A percentile compares a stretch with the other conserved stretches of the same genome.
phyloP scores from a whole-genome alignment of 2,797 vertebrate genomes.

The Hoplostethus mediterraneus region DNA sequence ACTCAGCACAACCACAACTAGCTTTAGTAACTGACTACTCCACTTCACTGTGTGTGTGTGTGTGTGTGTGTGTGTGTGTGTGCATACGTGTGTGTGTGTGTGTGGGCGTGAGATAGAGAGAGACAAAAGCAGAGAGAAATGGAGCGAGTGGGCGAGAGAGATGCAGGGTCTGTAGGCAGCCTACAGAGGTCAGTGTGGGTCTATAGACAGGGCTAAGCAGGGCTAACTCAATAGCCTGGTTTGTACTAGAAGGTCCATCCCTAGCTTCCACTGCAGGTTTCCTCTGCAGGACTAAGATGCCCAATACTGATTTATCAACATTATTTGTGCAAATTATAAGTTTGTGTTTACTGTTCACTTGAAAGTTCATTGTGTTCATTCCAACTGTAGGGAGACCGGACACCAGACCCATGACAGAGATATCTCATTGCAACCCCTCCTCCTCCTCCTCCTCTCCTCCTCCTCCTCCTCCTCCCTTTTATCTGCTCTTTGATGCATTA shows the following conservation, averaged over 20 bases:
- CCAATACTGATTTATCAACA: neutral
- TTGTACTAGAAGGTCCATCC: too few species aligned
- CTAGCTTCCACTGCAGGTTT: neutral
- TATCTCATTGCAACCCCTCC: too few species aligned
- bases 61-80: neutral
- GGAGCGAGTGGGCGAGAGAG: neutral
- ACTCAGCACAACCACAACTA: conserved; percentile 63
- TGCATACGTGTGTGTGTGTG: conserved; percentile 6
- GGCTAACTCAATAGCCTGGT: too few species aligned
- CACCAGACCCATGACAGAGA: too few species aligned
- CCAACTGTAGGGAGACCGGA: neutral
- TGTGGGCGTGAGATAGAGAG: neutral
- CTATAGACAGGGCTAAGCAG: neutral
- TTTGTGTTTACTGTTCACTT: neutral
- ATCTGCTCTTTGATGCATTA: too few species aligned
- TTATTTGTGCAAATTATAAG: neutral
- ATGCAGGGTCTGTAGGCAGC: conserved; percentile 44
- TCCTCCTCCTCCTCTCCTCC: neutral
- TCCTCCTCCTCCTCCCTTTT: too few species aligned
- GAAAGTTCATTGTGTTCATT: neutral
- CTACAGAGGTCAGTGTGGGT: conserved; percentile 70
- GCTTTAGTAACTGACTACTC: conserved; percentile 37
- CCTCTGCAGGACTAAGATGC: neutral
- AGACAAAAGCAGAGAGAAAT: conserved; percentile 1
- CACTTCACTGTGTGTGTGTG: conserved; percentile 22